A percentile compares a stretch with the other conserved stretches of the same genome.
Conservation (phyloP, 2,113 vertebrate species). For the Oxyura jamaicensis region DNA sequence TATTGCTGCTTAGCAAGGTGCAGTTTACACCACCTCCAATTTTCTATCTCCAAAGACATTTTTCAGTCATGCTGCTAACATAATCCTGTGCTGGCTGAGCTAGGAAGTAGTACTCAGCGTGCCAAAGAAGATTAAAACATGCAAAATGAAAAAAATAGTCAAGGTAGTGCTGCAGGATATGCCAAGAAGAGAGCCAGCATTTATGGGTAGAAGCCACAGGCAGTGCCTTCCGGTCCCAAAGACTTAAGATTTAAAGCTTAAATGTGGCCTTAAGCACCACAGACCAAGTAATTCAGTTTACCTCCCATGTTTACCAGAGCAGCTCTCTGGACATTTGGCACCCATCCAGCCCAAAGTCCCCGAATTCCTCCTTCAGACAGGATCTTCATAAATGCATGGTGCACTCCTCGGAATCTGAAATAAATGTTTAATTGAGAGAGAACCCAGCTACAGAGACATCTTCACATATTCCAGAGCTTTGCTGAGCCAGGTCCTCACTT, state of each 20-base stretch:
- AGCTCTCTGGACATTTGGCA: constrained; percentile 89
- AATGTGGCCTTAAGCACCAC: not conserved
- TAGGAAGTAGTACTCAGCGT: not conserved
- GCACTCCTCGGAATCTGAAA: constrained; percentile 80
- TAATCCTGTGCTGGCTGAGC: not conserved
- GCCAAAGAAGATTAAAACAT: not conserved
- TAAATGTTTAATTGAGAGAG: not conserved
- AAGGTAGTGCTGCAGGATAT: not conserved
- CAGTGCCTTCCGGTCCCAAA: not conserved
- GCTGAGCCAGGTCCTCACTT: not conserved
- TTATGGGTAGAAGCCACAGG: not conserved
- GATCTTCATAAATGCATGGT: constrained; percentile 85
- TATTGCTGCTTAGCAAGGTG: not conserved
- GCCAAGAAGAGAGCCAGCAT: not conserved
- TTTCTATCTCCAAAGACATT: not conserved
- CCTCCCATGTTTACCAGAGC: constrained; percentile 90
- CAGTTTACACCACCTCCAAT: not conserved
- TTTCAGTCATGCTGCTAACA: not conserved
- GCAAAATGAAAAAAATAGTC: not conserved
- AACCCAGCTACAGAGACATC: not conserved
- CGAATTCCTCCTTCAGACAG: constrained; percentile 83
- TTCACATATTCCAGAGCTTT: not conserved
- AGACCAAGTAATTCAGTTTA: constrained; percentile 28
- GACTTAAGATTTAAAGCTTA: not conserved
- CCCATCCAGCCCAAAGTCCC: constrained; percentile 89